A percentile compares a stretch with the other conserved stretches of the same genome.
phyloP scores from a whole-genome alignment of 2,888 invertebrate species.

The Noctua pronuba region DNA sequence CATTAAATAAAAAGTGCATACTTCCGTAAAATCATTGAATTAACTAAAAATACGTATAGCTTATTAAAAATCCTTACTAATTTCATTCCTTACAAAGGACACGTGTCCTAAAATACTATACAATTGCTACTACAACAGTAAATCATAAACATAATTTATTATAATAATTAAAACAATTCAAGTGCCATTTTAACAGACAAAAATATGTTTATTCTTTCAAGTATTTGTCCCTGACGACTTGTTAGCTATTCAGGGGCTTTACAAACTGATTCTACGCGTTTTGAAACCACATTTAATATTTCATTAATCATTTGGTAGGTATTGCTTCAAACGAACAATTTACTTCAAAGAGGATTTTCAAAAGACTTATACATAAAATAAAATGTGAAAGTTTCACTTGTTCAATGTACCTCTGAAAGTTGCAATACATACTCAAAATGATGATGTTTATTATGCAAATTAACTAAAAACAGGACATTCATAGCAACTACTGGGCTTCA shows the following conservation, averaged over 20 bases:
- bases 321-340: background rate
- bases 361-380: background rate
- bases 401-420: background rate
- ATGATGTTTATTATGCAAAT: background rate
- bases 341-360: background rate
- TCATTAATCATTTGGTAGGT: background rate
- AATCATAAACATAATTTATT: constrained; percentile 19
- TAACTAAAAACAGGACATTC: constrained; percentile 3
- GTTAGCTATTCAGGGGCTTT: background rate
- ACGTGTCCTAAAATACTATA: constrained; percentile 7
- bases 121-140: constrained; percentile 9
- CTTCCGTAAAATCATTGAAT: constrained; percentile 38
- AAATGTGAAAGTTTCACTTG: background rate
- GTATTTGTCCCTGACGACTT: background rate
- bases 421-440: background rate
- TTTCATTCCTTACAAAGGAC: constrained; percentile 28
- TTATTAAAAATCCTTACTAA: constrained; percentile 14
- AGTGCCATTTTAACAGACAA: background rate
- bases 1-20: constrained; percentile 47
- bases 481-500: background rate
- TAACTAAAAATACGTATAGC: constrained; percentile 46
- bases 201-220: background rate
- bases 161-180: constrained; percentile 7
- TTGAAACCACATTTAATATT: constrained; percentile 3
- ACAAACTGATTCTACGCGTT: background rate